Percentiles rank a stretch among this genome's conserved stretches.
Evolutionary conservation across 2,888 invertebrate genomes (phyloP).

Genomic region (Lycocerus yunnanus): DNA sequence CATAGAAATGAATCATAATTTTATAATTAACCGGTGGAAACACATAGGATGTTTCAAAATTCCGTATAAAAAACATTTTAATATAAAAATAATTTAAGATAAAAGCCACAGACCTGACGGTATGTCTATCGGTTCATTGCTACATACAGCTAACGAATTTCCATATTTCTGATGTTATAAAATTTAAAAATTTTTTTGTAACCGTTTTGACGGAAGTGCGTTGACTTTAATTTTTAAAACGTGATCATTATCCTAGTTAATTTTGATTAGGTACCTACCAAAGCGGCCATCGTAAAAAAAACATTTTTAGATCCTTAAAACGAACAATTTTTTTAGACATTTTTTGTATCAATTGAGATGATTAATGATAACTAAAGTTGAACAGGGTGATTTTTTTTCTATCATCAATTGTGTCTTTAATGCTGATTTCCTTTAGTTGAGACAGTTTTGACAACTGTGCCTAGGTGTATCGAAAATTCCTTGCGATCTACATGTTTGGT

Average conservation of each 20-base stretch:
- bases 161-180: not conserved
- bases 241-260: not conserved
- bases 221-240: not conserved
- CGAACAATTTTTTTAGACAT: not conserved
- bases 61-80: not conserved
- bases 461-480: not conserved
- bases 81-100: not conserved
- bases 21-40: not conserved
- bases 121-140: too few relatives aligned
- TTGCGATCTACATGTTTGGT: not conserved
- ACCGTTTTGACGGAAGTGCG: not conserved
- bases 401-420: not conserved
- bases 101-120: not conserved
- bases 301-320: not conserved
- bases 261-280: not conserved
- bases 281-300: not conserved
- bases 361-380: not conserved
- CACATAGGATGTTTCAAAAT: not conserved
- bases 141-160: not conserved
- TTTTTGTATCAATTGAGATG: not conserved
- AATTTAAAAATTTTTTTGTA: not conserved
- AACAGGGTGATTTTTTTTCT: not conserved
- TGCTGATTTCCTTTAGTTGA: not conserved
- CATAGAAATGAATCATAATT: not conserved
- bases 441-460: not conserved